These are phyloP conservation scores for Bombylius discolor DNA, from an alignment of 2,888 invertebrate species.

Conservation along the genomic window DNA sequence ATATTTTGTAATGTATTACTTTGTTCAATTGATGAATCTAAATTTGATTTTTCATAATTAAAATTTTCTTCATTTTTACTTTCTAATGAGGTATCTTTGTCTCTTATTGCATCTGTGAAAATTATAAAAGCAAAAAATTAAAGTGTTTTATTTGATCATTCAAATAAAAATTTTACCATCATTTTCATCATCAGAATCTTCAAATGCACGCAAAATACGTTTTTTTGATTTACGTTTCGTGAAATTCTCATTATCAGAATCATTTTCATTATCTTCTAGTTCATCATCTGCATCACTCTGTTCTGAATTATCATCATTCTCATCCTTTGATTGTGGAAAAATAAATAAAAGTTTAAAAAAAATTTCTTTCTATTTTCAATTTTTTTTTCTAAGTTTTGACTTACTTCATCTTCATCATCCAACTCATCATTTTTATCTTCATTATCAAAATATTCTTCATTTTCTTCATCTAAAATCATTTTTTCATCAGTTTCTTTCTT, in stretches of 20 bases:
- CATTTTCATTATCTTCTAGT: constrained; percentile 18
- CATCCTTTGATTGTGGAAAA: constrained; percentile 16
- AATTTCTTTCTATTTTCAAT: too few species aligned
- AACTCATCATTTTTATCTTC: constrained; percentile 26
- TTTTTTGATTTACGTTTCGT: constrained; percentile 26
- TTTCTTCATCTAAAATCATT: background rate
- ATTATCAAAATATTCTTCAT: constrained; percentile 9
- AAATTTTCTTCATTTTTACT: too few species aligned
- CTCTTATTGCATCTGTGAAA: too few species aligned
- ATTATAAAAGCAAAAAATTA: background rate
- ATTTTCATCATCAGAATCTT: constrained; percentile 30
- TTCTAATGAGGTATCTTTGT: background rate
- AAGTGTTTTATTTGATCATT: background rate
- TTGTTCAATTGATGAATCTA: too few species aligned
- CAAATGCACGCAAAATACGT: constrained; percentile 29
- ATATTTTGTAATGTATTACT: background rate
- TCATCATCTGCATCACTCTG: constrained; percentile 22
- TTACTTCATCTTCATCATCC: constrained; percentile 32
- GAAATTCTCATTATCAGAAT: constrained; percentile 16
- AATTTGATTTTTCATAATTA: too few species aligned
- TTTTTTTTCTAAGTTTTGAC: constrained; percentile 23
- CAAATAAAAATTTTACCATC: background rate
- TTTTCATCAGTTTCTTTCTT: background rate
- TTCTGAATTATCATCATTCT: constrained; percentile 2
- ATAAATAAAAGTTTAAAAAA: too few species aligned